phyloP scores from a whole-genome alignment of 2,888 invertebrate species.

The Hedya salicella region DNA sequence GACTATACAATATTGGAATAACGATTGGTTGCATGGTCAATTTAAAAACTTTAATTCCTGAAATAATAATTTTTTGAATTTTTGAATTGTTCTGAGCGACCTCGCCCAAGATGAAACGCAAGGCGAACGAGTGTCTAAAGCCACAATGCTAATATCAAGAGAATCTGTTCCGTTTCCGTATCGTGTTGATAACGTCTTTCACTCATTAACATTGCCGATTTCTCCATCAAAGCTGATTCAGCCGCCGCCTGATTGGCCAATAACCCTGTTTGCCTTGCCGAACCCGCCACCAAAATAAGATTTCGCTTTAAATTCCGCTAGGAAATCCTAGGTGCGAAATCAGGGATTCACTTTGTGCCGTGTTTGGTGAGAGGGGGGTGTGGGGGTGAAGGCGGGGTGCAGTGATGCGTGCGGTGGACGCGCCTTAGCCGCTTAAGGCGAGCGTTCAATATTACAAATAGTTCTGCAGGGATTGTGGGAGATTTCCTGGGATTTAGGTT shows the following conservation, averaged over 20 bases:
- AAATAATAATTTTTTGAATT: too few species aligned
- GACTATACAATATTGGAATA: too few species aligned
- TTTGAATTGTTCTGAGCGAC: too few species aligned
- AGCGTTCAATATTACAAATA: slow-evolving; percentile 38
- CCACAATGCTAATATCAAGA: too few species aligned
- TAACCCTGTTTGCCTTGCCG: slow-evolving; percentile 52
- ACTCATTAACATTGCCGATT: background rate
- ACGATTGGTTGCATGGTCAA: too few species aligned
- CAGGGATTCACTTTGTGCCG: slow-evolving; percentile 63
- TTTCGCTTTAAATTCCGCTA: slow-evolving; percentile 62
- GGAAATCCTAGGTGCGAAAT: slow-evolving; percentile 66
- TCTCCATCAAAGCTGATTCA: slow-evolving; percentile 16
- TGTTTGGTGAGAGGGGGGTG: slow-evolving; percentile 11
- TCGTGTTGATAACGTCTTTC: background rate
- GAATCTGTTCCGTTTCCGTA: background rate
- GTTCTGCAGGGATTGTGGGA: slow-evolving; percentile 7
- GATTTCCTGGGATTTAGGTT: slow-evolving; percentile 18
- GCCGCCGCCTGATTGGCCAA: slow-evolving; percentile 21
- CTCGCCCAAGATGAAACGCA: too few species aligned
- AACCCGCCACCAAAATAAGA: slow-evolving; percentile 53
- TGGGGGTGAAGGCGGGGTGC: slow-evolving; percentile 18
- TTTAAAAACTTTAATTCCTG: too few species aligned
- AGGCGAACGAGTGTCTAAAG: too few species aligned
- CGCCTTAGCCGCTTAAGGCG: slow-evolving; percentile 31
- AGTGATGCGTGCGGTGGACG: slow-evolving; percentile 32